Evolutionary conservation across 2,797 vertebrate species (phyloP).

Genomic region (Gallinago solitaria): DNA sequence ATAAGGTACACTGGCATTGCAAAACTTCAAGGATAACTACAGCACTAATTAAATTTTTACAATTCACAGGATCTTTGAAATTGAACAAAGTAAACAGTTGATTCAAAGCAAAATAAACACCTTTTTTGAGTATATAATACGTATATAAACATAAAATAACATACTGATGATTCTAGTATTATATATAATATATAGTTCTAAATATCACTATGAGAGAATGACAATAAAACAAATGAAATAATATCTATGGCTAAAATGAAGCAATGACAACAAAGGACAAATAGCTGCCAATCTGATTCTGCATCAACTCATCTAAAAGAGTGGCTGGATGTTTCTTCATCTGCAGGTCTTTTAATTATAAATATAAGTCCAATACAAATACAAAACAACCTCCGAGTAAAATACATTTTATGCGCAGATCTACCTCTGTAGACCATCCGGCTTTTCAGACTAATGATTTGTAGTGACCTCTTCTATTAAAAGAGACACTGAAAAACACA

Average conservation of each 20-base stretch:
- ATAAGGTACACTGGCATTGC: neutral
- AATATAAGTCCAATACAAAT: neutral
- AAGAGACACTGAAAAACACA: neutral
- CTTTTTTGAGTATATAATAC: rapidly evolving
- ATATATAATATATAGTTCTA: rapidly evolving
- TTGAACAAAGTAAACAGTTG: neutral
- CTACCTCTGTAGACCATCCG: neutral
- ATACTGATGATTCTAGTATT: neutral
- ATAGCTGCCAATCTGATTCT: neutral
- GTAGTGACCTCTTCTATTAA: conserved; percentile 10
- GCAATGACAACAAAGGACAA: neutral
- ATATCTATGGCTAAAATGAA: neutral
- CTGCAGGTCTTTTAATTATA: neutral
- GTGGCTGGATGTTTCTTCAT: neutral
- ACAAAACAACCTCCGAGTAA: neutral
- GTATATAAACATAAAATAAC: neutral
- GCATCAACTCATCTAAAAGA: neutral
- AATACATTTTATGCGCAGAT: neutral
- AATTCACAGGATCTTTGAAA: neutral
- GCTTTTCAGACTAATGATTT: neutral
- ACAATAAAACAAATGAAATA: rapidly evolving
- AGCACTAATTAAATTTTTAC: neutral
- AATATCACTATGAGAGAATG: rapidly evolving
- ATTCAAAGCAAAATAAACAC: neutral
- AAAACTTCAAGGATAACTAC: neutral